Percentiles rank a stretch among this genome's conserved stretches.
These are phyloP conservation scores for Upupa epops DNA, from an alignment of 2,113 vertebrate genomes.

Conservation along the genomic window DNA sequence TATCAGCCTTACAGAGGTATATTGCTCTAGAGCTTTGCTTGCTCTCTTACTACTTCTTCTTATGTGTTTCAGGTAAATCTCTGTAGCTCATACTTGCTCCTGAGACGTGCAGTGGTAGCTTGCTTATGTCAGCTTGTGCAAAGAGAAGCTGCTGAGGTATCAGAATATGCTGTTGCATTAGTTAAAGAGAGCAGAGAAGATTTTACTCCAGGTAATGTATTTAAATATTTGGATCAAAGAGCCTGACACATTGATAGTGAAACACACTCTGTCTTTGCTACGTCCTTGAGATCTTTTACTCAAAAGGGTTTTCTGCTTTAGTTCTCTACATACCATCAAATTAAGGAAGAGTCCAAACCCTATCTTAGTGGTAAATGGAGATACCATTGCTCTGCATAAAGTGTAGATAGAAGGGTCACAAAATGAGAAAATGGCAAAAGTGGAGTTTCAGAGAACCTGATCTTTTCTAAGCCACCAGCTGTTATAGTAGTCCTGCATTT, in stretches of 20 bases:
- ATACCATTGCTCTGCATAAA: neutral
- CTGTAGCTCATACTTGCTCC: conserved; percentile 84
- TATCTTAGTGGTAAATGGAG: neutral
- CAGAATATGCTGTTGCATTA: conserved; percentile 83
- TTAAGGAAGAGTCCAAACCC: neutral
- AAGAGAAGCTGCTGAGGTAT: conserved; percentile 87
- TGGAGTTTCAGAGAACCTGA: neutral
- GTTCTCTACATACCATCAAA: neutral
- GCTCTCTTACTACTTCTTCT: conserved; percentile 32
- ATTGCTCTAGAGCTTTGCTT: neutral
- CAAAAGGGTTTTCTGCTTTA: neutral
- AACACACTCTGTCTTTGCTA: neutral
- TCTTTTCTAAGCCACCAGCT: neutral
- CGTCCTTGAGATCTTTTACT: neutral
- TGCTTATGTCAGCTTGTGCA: conserved; percentile 91
- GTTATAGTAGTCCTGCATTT: neutral
- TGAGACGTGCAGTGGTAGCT: conserved; percentile 86
- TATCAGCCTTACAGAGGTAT: neutral
- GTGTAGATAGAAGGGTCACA: neutral
- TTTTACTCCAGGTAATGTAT: conserved; percentile 79
- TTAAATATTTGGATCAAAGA: neutral
- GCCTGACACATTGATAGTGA: neutral
- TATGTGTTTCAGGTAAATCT: conserved; percentile 85
- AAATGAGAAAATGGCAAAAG: neutral
- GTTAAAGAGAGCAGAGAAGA: conserved; percentile 84